Base-by-base conservation (phyloP, 2,113 vertebrate genomes). In the Prinia subflava region DNA sequence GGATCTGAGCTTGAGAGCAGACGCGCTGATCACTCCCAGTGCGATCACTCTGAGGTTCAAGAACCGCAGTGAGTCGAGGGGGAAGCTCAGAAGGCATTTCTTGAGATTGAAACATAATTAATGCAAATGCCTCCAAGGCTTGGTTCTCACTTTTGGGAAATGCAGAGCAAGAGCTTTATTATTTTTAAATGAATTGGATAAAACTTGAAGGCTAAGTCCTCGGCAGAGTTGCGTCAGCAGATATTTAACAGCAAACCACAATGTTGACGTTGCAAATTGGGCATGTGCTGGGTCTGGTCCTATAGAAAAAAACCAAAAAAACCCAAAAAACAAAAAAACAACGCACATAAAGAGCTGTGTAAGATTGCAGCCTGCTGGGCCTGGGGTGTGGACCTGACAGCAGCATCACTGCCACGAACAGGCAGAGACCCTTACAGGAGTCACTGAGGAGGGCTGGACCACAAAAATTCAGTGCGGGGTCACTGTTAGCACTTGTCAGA, bases 21-120 rank as follows among this genome's bases (percentile, higher is more conserved):
- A 35, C 0, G 0, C 33, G 35, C 79, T 64, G 44, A 44, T 86
- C 62, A 1, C 33, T 87, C 65, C 63, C 3, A 0, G 28, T 13
- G 17, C 2, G 28, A 82, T 56, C 87, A 71, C 41, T 13, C 49
- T 73, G 59, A 76, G 47, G 31, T 56, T 91, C 19, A 44, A 86
- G 74, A 81, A 24, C 41, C 30, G n/a, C 74, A 35, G 0, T 16
- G 78, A 89, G 39, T 33, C 2, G 15, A 79, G 49, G 18, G 10
- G 46, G 57, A 31, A 64, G 33, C 42, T 91, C 5, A 1, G 60
- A 78, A 93, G 49, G 76, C n/a, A 24, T 91, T 95, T 87, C 46
- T 77, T 73, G 33, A 86, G 55, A 73, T 70, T 84, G 62, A 83
- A 90, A 59, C 25, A 20, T 78, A 79, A 76, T 92, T 88, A 88